phyloP scores from a whole-genome alignment of 2,888 invertebrate species.

The Colostygia pectinataria region DNA sequence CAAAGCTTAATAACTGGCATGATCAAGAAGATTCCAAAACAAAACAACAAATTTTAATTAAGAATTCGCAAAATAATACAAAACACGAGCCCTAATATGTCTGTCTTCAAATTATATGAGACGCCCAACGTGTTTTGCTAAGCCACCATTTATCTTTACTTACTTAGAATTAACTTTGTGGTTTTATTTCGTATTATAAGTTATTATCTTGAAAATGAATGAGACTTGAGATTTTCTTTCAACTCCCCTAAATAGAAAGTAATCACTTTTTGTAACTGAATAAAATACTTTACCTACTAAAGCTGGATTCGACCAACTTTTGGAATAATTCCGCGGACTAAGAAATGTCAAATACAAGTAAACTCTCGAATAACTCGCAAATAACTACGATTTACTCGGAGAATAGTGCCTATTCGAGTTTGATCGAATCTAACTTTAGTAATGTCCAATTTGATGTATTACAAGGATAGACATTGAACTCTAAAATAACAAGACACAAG shows the following conservation, averaged over 20 bases:
- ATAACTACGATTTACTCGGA: no score
- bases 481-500: no score
- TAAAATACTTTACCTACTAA: no score
- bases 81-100: neutral
- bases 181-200: slow-evolving; percentile 15
- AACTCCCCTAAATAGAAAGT: neutral
- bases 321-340: no score
- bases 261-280: no score
- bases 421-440: no score
- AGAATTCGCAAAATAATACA: slow-evolving; percentile 6
- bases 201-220: slow-evolving; percentile 6
- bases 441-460: no score
- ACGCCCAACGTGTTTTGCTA: slow-evolving; percentile 7
- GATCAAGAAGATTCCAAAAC: neutral
- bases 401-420: no score
- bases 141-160: slow-evolving; percentile 18
- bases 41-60: neutral
- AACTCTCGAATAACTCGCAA: no score
- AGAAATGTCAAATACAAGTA: no score
- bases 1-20: neutral
- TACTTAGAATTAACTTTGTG: slow-evolving; percentile 10
- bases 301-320: no score
- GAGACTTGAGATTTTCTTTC: neutral
- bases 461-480: no score
- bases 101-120: slow-evolving; percentile 9